Percentiles rank a stretch among this genome's conserved stretches.
Conservation (phyloP, 2,113 vertebrate species). For the Sclerurus mexicanus region DNA sequence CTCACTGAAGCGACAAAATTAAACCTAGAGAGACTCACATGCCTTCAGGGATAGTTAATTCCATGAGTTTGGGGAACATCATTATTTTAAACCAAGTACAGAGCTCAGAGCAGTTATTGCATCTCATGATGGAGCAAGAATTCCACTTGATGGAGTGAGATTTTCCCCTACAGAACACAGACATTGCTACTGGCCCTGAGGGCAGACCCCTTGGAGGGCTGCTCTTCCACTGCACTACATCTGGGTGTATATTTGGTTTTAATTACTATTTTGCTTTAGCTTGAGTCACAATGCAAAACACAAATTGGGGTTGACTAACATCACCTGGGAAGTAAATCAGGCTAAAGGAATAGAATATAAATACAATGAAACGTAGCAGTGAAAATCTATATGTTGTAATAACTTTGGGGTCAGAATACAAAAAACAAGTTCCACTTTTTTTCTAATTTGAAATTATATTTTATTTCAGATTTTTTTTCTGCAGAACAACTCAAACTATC, state of each 20-base stretch:
- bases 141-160: not conserved
- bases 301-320: not conserved
- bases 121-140: not conserved
- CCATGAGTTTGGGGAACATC: not conserved
- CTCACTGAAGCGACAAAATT: not conserved
- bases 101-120: not conserved
- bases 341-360: not conserved
- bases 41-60: not conserved
- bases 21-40: not conserved
- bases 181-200: not conserved
- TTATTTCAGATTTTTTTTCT: not conserved
- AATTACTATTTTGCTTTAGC: not conserved
- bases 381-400: not conserved
- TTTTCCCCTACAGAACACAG: not conserved
- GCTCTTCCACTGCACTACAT: not conserved
- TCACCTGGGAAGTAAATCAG: not conserved
- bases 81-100: not conserved
- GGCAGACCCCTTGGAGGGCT: not conserved
- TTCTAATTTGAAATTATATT: not conserved
- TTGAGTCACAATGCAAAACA: not conserved
- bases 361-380: not conserved
- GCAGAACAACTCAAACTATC: not conserved
- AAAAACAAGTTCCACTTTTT: not conserved
- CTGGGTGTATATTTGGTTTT: not conserved
- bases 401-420: fast-evolving